Evolutionary conservation across 2,797 vertebrate species (phyloP), one percentile per base, ranked within the genome.

Genomic region (Sparidentex hasta): DNA sequence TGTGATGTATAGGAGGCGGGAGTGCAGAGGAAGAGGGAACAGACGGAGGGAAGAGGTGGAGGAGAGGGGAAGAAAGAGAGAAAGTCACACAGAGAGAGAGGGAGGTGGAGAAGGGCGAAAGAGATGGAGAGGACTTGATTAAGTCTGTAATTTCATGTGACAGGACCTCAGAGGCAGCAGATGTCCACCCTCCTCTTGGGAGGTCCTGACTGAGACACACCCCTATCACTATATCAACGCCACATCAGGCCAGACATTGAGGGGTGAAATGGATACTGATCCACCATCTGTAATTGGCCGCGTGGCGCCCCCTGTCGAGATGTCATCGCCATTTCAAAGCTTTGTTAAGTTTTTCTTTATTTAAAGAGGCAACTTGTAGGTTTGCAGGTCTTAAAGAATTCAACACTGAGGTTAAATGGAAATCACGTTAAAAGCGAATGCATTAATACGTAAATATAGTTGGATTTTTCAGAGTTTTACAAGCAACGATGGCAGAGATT

Each of bases 141-240:
- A 85, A 82, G 80, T 88, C 87, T 80, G 63, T 90, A 85, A 90
- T 91, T 88, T 80, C 70, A 85, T 92, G 85, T 90, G 84, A 91
- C 87, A 86, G 80, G 74, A 79, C 71, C 86, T 89, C 70, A 71
- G 85, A 89, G 71, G 80, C 82, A 82, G 83, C 88, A 91, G 90
- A 92, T 92, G 83, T 85, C 87, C 91, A 82, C 72, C 59, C 66
- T 80, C 83, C 88, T 87, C 83, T 48, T 67, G 74, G 86, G 88
- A 90, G 81, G 79, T 82, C 79, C 88, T 77, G 61, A 62, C 77
- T 48, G 73, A 81, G 78, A 77, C 82, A 77, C 81, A 68, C 74
- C 79, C 79, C 66, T 75, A 70, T 85, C 82, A 82, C 78, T 88
- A 52, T 70, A 86, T 88, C 72, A 87, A 73, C 7, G 54, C 75